Evolutionary conservation across 1,140 invertebrate genomes (phyloP).

Genomic region (Mya arenaria): DNA sequence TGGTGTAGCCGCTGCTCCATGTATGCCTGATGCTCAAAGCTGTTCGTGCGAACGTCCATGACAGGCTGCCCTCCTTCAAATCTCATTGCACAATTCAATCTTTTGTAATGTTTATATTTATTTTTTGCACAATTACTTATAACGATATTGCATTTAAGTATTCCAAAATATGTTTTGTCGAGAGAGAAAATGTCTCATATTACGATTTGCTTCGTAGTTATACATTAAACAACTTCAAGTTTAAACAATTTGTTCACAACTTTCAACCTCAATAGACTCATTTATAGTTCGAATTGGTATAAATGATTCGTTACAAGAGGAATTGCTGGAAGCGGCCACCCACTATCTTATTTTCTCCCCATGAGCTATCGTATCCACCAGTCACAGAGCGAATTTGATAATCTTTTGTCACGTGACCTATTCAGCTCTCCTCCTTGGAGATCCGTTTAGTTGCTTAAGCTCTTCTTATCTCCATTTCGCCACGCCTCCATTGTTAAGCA

Average conservation of each 20-base stretch:
- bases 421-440: background rate
- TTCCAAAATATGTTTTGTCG: no score
- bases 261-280: slow-evolving; percentile 42
- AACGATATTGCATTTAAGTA: no score
- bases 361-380: background rate
- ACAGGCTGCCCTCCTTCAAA: slow-evolving; percentile 16
- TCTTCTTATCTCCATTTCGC: background rate
- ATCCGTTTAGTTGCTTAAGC: background rate
- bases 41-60: slow-evolving; percentile 24
- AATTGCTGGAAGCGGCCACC: slow-evolving; percentile 46
- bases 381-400: background rate
- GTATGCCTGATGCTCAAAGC: slow-evolving; percentile 3
- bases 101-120: no score
- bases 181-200: no score
- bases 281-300: slow-evolving; percentile 15
- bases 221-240: no score
- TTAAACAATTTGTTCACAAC: no score
- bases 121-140: no score
- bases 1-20: slow-evolving; percentile 20
- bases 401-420: slow-evolving; percentile 29
- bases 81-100: slow-evolving; percentile 50
- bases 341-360: slow-evolving; percentile 12
- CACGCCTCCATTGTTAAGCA: background rate
- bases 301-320: no score
- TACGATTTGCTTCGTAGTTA: no score